These are phyloP conservation scores for Dendroctonus valens DNA, from an alignment of 1,140 invertebrate genomes.

Conservation along the genomic window DNA sequence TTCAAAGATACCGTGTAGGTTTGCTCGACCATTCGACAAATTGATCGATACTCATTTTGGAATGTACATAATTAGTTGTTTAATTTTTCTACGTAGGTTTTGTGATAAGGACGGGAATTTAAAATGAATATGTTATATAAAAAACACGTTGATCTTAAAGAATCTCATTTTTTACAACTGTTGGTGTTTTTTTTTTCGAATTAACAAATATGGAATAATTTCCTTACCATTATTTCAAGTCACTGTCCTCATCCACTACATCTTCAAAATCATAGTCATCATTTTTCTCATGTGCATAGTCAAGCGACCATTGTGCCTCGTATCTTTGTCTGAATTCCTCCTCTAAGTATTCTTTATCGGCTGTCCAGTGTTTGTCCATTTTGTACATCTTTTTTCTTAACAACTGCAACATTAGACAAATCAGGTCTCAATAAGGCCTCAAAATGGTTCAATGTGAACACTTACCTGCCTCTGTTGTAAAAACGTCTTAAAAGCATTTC, in stretches of 20 bases:
- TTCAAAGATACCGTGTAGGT: background rate
- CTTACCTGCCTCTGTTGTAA: constrained; percentile 39
- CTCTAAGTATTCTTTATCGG: constrained; percentile 39
- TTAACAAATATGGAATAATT: background rate
- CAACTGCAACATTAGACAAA: constrained; percentile 26
- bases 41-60: background rate
- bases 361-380: constrained; percentile 37
- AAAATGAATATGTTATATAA: constrained; percentile 4
- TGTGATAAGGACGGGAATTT: constrained; percentile 12
- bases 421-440: background rate
- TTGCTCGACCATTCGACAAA: background rate
- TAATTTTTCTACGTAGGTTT: constrained; percentile 3
- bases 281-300: constrained; percentile 18
- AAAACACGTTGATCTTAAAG: constrained; percentile 16
- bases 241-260: background rate
- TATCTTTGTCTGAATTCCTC: constrained; percentile 30
- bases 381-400: constrained; percentile 31
- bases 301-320: background rate
- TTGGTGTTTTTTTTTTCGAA: background rate
- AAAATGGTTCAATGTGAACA: constrained; percentile 11
- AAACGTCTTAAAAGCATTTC: constrained; percentile 41
- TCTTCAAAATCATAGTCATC: constrained; percentile 38
- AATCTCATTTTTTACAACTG: constrained; percentile 17
- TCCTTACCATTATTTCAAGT: background rate
- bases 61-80: constrained; percentile 13